These are phyloP conservation scores for Phrixothrix hirtus DNA, from an alignment of 2,888 invertebrate species.

Conservation along the genomic window DNA sequence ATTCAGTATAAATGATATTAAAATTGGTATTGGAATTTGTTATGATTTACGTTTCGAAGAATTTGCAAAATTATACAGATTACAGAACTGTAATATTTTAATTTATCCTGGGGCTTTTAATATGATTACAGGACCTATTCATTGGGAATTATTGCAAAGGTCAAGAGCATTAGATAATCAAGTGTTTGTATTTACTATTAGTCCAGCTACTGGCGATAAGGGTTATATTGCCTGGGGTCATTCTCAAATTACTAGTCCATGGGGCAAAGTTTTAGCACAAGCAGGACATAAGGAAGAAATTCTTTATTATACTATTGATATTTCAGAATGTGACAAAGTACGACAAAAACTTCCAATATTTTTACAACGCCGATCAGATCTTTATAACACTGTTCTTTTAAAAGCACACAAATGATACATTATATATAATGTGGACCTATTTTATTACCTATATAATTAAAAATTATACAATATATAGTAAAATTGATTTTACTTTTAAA, in stretches of 20 bases:
- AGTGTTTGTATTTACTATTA: conserved; percentile 81
- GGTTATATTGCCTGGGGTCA: conserved; percentile 90
- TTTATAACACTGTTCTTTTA: conserved; percentile 64
- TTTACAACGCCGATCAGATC: conserved; percentile 65
- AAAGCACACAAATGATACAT: too few relatives aligned
- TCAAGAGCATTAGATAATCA: conserved; percentile 88
- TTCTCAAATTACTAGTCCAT: conserved; percentile 80
- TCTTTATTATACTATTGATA: conserved; percentile 76
- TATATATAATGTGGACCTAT: too few relatives aligned
- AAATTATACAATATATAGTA: too few relatives aligned
- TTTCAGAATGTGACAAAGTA: conserved; percentile 72
- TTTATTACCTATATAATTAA: too few relatives aligned
- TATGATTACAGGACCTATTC: conserved; percentile 92
- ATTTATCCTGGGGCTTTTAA: conserved; percentile 96
- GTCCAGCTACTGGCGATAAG: conserved; percentile 79
- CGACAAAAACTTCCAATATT: conserved; percentile 83
- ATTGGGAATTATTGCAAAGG: conserved; percentile 86
- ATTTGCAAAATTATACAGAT: conserved; percentile 74
- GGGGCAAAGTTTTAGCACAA: conserved; percentile 73
- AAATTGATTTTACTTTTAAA: too few relatives aligned
- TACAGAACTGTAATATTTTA: conserved; percentile 77
- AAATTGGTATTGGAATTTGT: conserved; percentile 90
- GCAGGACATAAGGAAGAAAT: conserved; percentile 73
- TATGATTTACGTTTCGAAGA: conserved; percentile 94
- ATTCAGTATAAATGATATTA: conserved; percentile 70